phyloP scores from a whole-genome alignment of 2,113 vertebrate species.

The Podarcis muralis region DNA sequence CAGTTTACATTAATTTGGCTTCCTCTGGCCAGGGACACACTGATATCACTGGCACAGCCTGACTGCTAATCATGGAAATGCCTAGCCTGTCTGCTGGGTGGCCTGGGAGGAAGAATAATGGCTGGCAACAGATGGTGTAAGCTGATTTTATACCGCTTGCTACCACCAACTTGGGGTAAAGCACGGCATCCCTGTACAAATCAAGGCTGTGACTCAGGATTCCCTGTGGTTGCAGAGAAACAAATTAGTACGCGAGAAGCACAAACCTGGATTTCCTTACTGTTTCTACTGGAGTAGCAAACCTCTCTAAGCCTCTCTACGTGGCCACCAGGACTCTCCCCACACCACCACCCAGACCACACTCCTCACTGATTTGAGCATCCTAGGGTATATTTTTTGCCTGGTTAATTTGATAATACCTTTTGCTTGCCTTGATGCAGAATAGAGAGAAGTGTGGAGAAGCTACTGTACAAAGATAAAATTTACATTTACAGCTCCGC shows the following conservation, averaged over 20 bases:
- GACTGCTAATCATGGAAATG: neutral
- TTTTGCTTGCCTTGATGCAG: too few species aligned
- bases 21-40: neutral
- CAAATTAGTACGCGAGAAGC: too few species aligned
- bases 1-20: neutral
- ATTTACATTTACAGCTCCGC: too few species aligned
- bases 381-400: too few species aligned
- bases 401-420: too few species aligned
- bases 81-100: neutral
- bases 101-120: neutral
- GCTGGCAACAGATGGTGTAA: neutral
- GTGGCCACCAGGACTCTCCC: too few species aligned
- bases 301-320: too few species aligned
- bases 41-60: neutral
- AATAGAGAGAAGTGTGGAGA: too few species aligned
- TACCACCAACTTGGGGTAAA: neutral
- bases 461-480: too few species aligned
- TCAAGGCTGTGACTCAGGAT: neutral
- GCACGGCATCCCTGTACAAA: neutral
- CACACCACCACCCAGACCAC: too few species aligned
- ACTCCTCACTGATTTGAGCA: too few species aligned
- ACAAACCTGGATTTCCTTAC: neutral
- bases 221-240: neutral
- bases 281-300: neutral
- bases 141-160: neutral